Evolutionary conservation across 2,113 vertebrate species (phyloP), one percentile per base, ranked within the genome.

Genomic region (Columba livia): DNA sequence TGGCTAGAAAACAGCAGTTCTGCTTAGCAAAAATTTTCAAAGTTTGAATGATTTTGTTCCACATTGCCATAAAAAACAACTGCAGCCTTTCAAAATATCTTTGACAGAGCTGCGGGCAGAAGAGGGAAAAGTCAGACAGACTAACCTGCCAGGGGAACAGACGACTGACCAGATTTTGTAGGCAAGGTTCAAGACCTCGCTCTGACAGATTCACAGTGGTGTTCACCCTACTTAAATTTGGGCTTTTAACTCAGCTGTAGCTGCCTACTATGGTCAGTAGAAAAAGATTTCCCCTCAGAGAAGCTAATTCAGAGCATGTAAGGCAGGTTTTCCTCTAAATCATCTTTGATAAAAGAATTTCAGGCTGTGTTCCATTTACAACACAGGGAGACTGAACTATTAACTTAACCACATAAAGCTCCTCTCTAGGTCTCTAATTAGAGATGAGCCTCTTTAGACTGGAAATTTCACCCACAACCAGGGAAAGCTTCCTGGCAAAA

Each of bases 311-410:
- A 94, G 88, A 89, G 38, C 60, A 64, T 38, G 47, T 25, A 86
- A 80, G 48, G 48, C 17, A 86, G 26, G 29, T 88, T 78, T 94
- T 92, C 77, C 72, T 94, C 77, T 86, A 92, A 92, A 80, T 74
- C 61, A 88, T 32, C 69, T 90, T 71, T 92, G 69, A 86, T 71
- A 81, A 90, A 86, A 71, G 34, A 34, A 28, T 70, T 80, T 80
- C 3, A 2, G 47, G 24, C 71, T 32, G 17, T 44, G 51, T 42
- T 85, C 65, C 50, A 40, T 47, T 88, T 80, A 24, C 21, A 78
- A 88, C 17, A 44, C 0, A 40, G 32, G 8, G 34, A 57, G 65
- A 56, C 20, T 38, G 51, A 86, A 71, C 71, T 79, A 58, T 53
- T 40, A 40, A 86, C 60, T 92, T 58, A 40, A 48, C 56, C 8